Evolutionary conservation across 2,113 vertebrate species (phyloP).

Genomic region (Epinephelus cyanopodus): DNA sequence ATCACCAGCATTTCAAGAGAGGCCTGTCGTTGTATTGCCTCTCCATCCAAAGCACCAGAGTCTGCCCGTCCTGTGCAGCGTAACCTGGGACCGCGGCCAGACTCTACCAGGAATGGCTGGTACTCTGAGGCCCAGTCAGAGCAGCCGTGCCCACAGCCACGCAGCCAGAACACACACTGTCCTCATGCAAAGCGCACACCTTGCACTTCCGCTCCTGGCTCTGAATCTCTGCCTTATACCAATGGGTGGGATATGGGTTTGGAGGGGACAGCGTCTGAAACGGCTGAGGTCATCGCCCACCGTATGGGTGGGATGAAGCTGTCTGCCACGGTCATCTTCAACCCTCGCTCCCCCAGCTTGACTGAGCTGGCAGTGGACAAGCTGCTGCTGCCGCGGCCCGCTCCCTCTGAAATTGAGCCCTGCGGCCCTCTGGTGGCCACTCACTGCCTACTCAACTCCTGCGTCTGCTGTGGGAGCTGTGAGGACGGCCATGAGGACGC

Average conservation of each 20-base stretch:
- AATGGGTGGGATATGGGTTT: constrained; percentile 89
- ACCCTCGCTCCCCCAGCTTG: constrained; percentile 90
- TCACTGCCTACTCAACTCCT: constrained; percentile 93
- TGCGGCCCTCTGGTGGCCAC: constrained; percentile 87
- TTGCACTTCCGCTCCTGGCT: constrained; percentile 55
- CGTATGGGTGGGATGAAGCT: constrained; percentile 98
- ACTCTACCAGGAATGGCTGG: constrained; percentile 75
- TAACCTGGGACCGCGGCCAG: constrained; percentile 42
- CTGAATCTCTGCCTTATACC: constrained; percentile 84
- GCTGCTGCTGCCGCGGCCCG: constrained; percentile 72
- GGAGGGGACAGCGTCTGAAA: constrained; percentile 85
- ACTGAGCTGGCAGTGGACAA: constrained; percentile 82
- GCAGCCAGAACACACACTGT: constrained; percentile 77
- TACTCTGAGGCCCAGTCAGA: constrained; percentile 67
- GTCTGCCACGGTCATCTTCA: constrained; percentile 98
- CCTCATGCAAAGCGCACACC: constrained; percentile 56
- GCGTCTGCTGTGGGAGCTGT: constrained; percentile 95
- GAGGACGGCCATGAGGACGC: constrained; percentile 88
- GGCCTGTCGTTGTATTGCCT: constrained; percentile 54
- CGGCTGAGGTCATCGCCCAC: constrained; percentile 93
- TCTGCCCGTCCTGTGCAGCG: constrained; percentile 41
- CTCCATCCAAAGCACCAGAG: constrained; percentile 72
- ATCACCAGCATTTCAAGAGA: constrained; percentile 73
- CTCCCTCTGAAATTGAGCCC: constrained; percentile 80
- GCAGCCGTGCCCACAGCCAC: constrained; percentile 69